Percentiles rank a stretch among this genome's conserved stretches.
Conservation (phyloP, 2,888 invertebrate species). For the Pachycephus smyrnensis region DNA sequence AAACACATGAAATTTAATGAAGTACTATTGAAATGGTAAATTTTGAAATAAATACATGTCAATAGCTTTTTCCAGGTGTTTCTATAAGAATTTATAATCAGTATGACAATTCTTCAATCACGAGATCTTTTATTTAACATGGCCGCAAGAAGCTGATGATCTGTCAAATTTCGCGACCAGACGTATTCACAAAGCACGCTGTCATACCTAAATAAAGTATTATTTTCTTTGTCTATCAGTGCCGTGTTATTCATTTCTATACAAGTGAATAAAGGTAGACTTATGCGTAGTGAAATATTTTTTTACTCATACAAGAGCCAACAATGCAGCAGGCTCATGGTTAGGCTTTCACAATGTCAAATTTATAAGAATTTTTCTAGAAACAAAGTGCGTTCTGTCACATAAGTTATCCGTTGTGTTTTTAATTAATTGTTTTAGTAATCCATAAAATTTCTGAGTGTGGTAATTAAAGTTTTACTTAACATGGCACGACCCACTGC, state of each 20-base stretch:
- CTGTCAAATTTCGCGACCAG: slow-evolving; percentile 9
- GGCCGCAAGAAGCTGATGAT: slow-evolving; percentile 18
- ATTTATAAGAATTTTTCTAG: background rate
- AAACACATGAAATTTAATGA: background rate
- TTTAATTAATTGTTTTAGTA: background rate
- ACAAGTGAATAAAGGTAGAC: background rate
- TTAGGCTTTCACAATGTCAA: background rate
- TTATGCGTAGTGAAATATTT: background rate
- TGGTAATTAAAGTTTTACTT: background rate
- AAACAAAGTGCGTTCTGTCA: background rate
- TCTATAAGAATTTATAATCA: background rate
- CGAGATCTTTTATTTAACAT: background rate
- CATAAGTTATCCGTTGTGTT: background rate
- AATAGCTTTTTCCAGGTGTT: background rate
- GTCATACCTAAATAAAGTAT: background rate
- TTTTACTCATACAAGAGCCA: background rate
- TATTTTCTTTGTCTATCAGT: background rate
- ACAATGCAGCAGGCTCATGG: background rate
- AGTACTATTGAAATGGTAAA: background rate
- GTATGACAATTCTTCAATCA: background rate
- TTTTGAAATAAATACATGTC: background rate
- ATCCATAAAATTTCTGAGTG: background rate
- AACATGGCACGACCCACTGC: slow-evolving; percentile 53
- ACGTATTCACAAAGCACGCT: background rate
- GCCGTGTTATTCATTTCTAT: background rate